Evolutionary conservation across 2,113 vertebrate species (phyloP), one percentile per base, ranked within the genome.

Genomic region (Rhinichthys klamathensis): DNA sequence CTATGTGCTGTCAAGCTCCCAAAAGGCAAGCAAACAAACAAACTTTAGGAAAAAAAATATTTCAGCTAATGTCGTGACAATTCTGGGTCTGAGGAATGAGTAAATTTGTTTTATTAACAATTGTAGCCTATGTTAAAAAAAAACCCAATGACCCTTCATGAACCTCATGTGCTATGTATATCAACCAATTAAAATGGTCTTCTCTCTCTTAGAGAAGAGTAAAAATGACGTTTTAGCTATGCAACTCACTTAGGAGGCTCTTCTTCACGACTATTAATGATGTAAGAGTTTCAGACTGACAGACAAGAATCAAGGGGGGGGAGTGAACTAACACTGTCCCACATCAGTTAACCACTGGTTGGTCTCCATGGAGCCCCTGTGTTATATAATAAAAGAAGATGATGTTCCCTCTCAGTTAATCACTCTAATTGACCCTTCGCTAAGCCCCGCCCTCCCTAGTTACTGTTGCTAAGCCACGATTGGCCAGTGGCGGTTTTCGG

Each of bases 401-500:
- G 16, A 76, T 46, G 32, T 67, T 65, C n/a, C 15, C 46, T 77
- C 67, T 41, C 73, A 84, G 84, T 86, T 87, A 83, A 87, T 86
- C 87, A 87, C 65, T 84, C 69, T 89, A 87, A 90, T n/a, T n/a
- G n/a, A n/a, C n/a, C n/a, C n/a, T n/a, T n/a, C n/a, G n/a, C n/a
- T n/a, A n/a, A n/a, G n/a, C n/a, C n/a, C n/a, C n/a, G n/a, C n/a
- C n/a, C n/a, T n/a, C n/a, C n/a, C n/a, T n/a, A n/a, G n/a, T n/a
- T n/a, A n/a, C n/a, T n/a, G n/a, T n/a, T n/a, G n/a, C n/a, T n/a
- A n/a, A n/a, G n/a, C n/a, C n/a, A n/a, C n/a, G n/a, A n/a, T n/a
- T n/a, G n/a, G n/a, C n/a, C n/a, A n/a, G n/a, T n/a, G n/a, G n/a
- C n/a, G n/a, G n/a, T n/a, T n/a, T n/a, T n/a, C n/a, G n/a, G n/a